Evolutionary conservation across 1,140 invertebrate species (phyloP), one percentile per base, ranked within the genome.

Genomic region (Hyles vespertilio): DNA sequence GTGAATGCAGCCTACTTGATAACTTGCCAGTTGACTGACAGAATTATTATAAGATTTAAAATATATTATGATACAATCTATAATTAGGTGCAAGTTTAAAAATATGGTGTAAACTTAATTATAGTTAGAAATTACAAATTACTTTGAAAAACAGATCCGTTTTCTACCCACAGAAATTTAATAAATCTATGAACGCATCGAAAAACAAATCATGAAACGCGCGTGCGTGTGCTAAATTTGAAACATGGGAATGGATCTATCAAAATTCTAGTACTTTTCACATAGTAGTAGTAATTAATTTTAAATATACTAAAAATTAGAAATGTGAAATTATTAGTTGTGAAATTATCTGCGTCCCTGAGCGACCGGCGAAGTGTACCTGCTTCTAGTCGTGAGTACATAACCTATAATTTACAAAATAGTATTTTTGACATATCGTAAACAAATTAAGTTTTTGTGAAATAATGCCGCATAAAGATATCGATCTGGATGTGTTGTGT

Each of bases 191-290:
- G 67, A 75, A 64, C 58, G 65, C 67, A 64, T 40, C 65, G 10
- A 10, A 53, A 61, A 43, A 56, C 55, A 48, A 59, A 48, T 44
- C 34, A 12, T 44, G 52, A 54, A 65, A 59, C 59, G 69, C 69
- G 69, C 76, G 77, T 74, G 72, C 71, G 69, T 80, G 72, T 79
- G 81, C 74, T 74, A 80, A 86, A 78, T 84, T 84, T 84, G 78
- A 81, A 84, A 83, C 69, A 79, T 80, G 60, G 70, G 72, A 71
- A 81, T 80, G 77, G 67, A 77, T 68, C 74, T 72, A 67, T 81
- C 77, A 81, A 87, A 84, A 82, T 84, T 82, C 58, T 73, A 66
- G 72, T 79, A 72, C 67, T 71, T 72, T 60, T 47, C 56, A 51
- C 34, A 67, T 65, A 67, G 65, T 65, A 70, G 72, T 56, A 73